Base-by-base conservation (phyloP, 2,888 invertebrate species). In the Drosophila formosana region DNA sequence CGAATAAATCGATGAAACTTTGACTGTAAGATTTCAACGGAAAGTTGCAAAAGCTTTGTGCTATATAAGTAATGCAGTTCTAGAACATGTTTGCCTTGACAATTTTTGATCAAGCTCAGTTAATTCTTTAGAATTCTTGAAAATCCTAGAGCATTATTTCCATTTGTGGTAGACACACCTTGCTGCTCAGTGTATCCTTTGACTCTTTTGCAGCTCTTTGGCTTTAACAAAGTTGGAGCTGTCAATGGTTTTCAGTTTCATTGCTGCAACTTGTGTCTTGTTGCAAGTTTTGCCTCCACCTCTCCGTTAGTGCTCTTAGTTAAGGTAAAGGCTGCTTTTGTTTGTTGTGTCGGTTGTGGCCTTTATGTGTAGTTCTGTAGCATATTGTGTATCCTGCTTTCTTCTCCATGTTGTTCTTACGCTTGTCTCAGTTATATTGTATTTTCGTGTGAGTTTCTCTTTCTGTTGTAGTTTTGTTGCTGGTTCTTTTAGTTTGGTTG, bases 391-490 rank as follows among this genome's bases (percentile, higher is more conserved):
- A 62, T 58, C 52, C 63, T 62, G 50, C 49, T 65, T 67, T 56
- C 41, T 32, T 56, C 41, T 63, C 34, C 30, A 37, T 60, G 39
- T 41, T 46, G 57, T 39, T 25, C 23, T 53, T 28, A 18, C 25
- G 30, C 51, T 52, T 56, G 62, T 26, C 61, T 65, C 66, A 52
- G 65, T 72, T 75, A 72, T 76, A 66, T 78, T 78, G 37, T 37
- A 37, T 37, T 37, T 37, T 37, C 37, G 37, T 37, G 37, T 37
- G 37, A 5, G n/a, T 37, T 11, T 30, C 3, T 34, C 4, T 34
- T 30, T 30, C 7, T 37, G 5, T 37, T 37, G 4, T 37, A 4
- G n/a, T 34, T 11, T 11, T 34, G 34, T 11, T 34, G 18, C 18
- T 18, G 18, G 18, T 34, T 34, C 4, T 34, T 34, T 34, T 11